Evolutionary conservation across 2,797 vertebrate species (phyloP).

Genomic region (Scolopax rusticola): DNA sequence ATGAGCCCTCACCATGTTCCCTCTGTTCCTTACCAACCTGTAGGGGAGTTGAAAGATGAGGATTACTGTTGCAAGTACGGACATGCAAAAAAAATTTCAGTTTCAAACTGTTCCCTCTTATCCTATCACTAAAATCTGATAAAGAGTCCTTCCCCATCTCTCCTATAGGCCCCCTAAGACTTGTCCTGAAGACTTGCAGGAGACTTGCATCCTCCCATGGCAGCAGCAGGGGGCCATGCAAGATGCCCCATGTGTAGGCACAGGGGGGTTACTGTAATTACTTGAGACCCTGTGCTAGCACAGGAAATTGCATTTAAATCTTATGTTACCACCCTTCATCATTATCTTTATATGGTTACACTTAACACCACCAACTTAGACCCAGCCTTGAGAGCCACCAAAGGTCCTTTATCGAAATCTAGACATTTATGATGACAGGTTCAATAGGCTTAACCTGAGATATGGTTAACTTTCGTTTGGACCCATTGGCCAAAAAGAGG

Average conservation of each 20-base stretch:
- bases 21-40: background rate
- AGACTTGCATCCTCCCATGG: background rate
- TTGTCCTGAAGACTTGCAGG: background rate
- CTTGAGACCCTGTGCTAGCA: rapidly evolving
- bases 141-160: no score
- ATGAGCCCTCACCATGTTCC: rapidly evolving
- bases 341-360: background rate
- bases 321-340: background rate
- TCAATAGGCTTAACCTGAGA: background rate
- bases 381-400: background rate
- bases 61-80: background rate
- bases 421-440: background rate
- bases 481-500: background rate
- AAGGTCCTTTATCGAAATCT: background rate
- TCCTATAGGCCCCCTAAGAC: no score
- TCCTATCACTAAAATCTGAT: no score
- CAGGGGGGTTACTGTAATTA: background rate
- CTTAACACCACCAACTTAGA: background rate
- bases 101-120: no score
- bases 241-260: background rate
- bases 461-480: background rate
- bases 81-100: background rate
- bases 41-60: background rate
- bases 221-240: background rate
- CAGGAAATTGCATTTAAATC: background rate